Evolutionary conservation across 2,888 invertebrate species (phyloP).

Genomic region (Leptura quadrifasciata): DNA sequence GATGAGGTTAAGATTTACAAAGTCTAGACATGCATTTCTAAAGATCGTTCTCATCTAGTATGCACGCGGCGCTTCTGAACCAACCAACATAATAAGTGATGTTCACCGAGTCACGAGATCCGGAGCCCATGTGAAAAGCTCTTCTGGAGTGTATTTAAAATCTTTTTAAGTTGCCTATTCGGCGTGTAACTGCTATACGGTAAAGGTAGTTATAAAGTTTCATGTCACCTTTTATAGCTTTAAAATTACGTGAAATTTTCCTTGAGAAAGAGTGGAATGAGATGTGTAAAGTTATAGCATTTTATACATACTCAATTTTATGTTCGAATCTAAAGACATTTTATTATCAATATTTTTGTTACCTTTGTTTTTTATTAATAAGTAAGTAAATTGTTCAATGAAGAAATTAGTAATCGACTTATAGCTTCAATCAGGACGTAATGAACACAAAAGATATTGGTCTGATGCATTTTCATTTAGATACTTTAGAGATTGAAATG

Average conservation of each 20-base stretch:
- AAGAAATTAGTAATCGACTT: no score
- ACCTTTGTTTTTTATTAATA: no score
- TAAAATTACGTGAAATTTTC: neutral
- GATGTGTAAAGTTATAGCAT: neutral
- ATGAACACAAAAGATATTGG: no score
- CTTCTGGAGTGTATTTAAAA: neutral
- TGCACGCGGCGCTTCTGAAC: conserved; percentile 26
- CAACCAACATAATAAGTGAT: conserved; percentile 36
- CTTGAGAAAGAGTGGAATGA: neutral
- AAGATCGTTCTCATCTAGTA: conserved; percentile 38
- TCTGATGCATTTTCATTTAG: no score
- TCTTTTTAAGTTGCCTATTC: neutral
- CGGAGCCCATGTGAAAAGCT: conserved; percentile 9
- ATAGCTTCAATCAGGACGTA: no score
- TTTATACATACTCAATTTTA: neutral
- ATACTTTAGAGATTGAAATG: no score
- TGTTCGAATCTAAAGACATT: neutral
- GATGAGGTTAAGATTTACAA: conserved; percentile 33
- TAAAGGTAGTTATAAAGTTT: conserved; percentile 16
- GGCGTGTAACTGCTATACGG: neutral
- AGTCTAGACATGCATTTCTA: conserved; percentile 39
- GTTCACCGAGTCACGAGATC: conserved; percentile 33
- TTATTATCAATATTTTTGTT: no score
- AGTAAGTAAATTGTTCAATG: no score
- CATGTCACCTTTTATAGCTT: neutral